Base-by-base conservation (phyloP, 2,113 vertebrate species). In the Varanus salvator region DNA sequence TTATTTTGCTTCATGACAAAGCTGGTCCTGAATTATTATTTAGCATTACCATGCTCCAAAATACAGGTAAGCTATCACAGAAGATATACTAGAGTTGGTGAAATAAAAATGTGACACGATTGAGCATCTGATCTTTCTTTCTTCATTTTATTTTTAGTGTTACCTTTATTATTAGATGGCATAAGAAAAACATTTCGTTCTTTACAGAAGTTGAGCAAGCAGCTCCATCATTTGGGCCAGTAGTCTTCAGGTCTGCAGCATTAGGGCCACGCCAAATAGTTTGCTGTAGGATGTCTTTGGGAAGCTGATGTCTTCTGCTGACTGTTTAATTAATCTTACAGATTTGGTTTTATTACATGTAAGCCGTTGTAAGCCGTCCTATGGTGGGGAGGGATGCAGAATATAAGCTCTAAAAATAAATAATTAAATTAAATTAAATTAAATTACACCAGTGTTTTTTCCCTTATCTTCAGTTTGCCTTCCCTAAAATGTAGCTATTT, bases 1-100 rank as follows among this genome's bases (percentile, higher is more conserved):
- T 6, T 21, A 23, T 69, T 52, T 48, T 31, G 84, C 17, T 86
- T 86, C 3, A 17, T 75, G 6, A 60, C 6, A 60, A 64, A 34
- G 25, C 25, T 77, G 50, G 31, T 8, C 29, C 50, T 74, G 9
- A 64, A 85, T 60, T 54, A 34, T 34, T 23, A 85, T 85, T 25
- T 29, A 54, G 8, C 23, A 23, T 34, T 8, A 9, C n/a, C 54
- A 4, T 9, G 0, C 0, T 31, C 69, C 72, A 4, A 0, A 80
- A 68, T 90, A 8, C 72, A 29, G 4, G 80, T 91, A 87, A 44
- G 80, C n/a, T 29, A 83, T 89, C 88, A 91, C 72, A 8, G 60
- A 91, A 92, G 19, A 80, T 81, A 77, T 69, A 29, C 77, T 27
- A 82, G 4, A 29, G 6, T 68, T 14, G 48, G 64, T 68, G 86